Conservation (phyloP, 2,888 invertebrate genomes). For the Papilio elwesi region DNA sequence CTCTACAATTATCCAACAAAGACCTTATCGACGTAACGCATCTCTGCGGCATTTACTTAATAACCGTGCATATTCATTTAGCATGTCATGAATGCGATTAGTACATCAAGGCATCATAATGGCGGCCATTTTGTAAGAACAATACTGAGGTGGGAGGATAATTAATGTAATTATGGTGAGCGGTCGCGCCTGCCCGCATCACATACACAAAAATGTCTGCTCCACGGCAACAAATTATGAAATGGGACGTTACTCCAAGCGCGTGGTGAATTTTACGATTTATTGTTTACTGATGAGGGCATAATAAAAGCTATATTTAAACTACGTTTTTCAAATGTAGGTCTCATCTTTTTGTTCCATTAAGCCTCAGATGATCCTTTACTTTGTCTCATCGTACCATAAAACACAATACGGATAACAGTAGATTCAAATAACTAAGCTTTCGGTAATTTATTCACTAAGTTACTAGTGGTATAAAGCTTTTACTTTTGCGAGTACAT, state of each 20-base stretch:
- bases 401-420: background rate
- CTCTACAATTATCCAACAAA: background rate
- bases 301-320: slow-evolving; percentile 12
- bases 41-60: slow-evolving; percentile 19
- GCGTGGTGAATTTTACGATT: slow-evolving; percentile 40
- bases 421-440: background rate
- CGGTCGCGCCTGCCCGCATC: slow-evolving; percentile 47
- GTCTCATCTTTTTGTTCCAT: background rate
- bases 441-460: background rate
- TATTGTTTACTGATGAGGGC: slow-evolving; percentile 39
- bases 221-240: slow-evolving; percentile 47
- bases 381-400: background rate
- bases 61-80: slow-evolving; percentile 43
- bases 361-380: background rate
- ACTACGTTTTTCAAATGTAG: background rate
- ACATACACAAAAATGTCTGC: slow-evolving; percentile 47
- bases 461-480: no score
- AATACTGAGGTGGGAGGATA: slow-evolving; percentile 52
- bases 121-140: slow-evolving; percentile 45
- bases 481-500: no score
- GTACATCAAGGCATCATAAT: slow-evolving; percentile 48
- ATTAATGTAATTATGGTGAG: slow-evolving; percentile 52
- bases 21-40: background rate
- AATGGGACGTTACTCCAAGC: slow-evolving; percentile 25
- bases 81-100: slow-evolving; percentile 46